Percentiles rank a stretch among this genome's conserved stretches.
phyloP scores from a whole-genome alignment of 2,113 vertebrate species.

The Delphinapterus leucas region DNA sequence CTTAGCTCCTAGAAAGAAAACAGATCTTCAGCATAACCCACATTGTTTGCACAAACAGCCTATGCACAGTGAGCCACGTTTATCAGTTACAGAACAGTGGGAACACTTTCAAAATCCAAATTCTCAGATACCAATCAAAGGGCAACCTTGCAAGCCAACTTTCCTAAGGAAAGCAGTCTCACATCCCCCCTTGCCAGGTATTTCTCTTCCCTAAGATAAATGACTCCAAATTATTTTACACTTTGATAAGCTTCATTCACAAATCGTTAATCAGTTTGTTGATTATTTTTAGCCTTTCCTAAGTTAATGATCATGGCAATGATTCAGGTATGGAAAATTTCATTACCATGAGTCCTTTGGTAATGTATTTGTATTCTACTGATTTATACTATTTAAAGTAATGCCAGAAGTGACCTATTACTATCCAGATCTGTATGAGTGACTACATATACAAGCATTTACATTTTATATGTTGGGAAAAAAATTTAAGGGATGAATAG shows the following conservation, averaged over 20 bases:
- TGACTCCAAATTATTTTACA: not conserved
- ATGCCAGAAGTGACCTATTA: not conserved
- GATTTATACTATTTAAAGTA: not conserved
- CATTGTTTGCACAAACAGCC: not conserved
- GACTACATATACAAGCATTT: not conserved
- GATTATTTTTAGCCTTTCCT: not conserved
- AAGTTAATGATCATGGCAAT: not conserved
- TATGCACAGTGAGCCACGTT: not conserved
- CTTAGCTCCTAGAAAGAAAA: not conserved
- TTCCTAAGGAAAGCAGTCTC: not conserved
- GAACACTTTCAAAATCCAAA: not conserved
- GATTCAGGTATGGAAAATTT: not conserved
- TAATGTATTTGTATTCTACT: not conserved
- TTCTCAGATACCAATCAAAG: not conserved
- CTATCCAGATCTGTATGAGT: not conserved
- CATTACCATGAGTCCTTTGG: not conserved
- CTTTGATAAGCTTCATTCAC: not conserved
- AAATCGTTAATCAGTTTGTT: not conserved
- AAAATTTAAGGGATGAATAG: not conserved
- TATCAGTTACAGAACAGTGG: not conserved
- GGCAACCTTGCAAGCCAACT: not conserved
- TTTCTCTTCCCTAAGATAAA: not conserved
- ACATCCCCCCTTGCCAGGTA: not conserved
- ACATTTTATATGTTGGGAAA: not conserved
- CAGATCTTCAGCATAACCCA: not conserved